Evolutionary conservation across 2,797 vertebrate species (phyloP), one percentile per base, ranked within the genome.

Genomic region (Cryptoblepharus egeriae): DNA sequence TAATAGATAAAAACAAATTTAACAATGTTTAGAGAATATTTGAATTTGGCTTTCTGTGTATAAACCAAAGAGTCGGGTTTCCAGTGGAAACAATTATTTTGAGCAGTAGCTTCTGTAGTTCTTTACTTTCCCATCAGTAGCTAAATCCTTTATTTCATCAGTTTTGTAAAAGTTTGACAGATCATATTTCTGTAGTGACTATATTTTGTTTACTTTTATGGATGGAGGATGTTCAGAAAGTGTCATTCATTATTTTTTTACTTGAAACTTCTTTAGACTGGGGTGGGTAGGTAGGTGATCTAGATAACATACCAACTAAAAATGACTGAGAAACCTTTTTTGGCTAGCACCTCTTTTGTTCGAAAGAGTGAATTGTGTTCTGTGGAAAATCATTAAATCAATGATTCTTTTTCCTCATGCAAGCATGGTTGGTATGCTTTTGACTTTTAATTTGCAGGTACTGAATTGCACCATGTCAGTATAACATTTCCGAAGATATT

Each of bases 311-410:
- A 84, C 75, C 73, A 87, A 71, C 30, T 63, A 83, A 85, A 80
- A 88, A 75, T 75, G 86, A 71, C 28, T 83, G 80, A 85, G 91
- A 83, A n/a, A 39, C 85, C 70, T 78, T 77, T 90, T 12, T 79
- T 92, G 72, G 22, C 5, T 89, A 88, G 37, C 73, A 52, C 90
- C 69, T 49, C 72, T 90, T 65, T 85, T 78, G 57, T 87, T 86
- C 85, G 42, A 84, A 68, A 88, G 58, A 84, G 68, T 75, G 74
- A 85, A 26, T 28, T 71, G 37, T 87, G 52, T 86, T 86, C 30
- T 89, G 5, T 87, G 79, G 42, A 79, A 89, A 91, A 90, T 83
- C 81, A 82, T 71, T 85, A 79, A 81, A 68, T 64, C 7, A 70
- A 16, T 18, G 13, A 32, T 87, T 42, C 6, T 76, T 85, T 65